A percentile compares a stretch with the other conserved stretches of the same genome.
These are phyloP conservation scores for Falcaria lacertinaria DNA, from an alignment of 2,888 invertebrate genomes.

Conservation along the genomic window DNA sequence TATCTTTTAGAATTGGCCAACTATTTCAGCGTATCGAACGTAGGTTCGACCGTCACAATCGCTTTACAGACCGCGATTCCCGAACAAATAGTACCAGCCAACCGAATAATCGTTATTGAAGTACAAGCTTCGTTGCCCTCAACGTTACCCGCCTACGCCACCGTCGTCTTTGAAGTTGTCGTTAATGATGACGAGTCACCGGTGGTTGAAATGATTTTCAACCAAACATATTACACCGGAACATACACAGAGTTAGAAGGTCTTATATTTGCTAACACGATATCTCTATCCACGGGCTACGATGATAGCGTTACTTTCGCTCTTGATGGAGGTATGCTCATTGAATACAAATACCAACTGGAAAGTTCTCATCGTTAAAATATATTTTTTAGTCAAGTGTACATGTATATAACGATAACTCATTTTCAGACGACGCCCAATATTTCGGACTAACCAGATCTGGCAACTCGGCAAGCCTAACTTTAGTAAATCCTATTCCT, in stretches of 20 bases:
- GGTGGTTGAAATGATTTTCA: slow-evolving; percentile 10
- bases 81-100: slow-evolving; percentile 16
- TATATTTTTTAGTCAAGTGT: no score
- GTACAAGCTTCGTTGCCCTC: slow-evolving; percentile 8
- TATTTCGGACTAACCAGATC: slow-evolving; percentile 12
- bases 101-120: slow-evolving; percentile 19
- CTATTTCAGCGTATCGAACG: slow-evolving; percentile 10
- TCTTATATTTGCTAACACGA: not conserved
- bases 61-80: slow-evolving; percentile 9
- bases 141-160: slow-evolving; percentile 8
- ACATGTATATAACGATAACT: not conserved
- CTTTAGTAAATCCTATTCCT: slow-evolving; percentile 14
- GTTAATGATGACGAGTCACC: not conserved
- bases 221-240: not conserved
- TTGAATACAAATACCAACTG: not conserved
- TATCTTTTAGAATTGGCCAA: slow-evolving; percentile 12
- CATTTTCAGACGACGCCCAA: slow-evolving; percentile 11
- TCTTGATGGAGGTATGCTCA: slow-evolving; percentile 12
- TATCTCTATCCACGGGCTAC: slow-evolving; percentile 8
- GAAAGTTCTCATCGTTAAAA: not conserved
- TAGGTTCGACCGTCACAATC: slow-evolving; percentile 11
- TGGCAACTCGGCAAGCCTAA: slow-evolving; percentile 11
- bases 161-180: slow-evolving; percentile 8
- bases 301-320: slow-evolving; percentile 9
- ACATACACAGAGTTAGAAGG: not conserved